phyloP scores from a whole-genome alignment of 1,140 invertebrate species.

The Mya arenaria region DNA sequence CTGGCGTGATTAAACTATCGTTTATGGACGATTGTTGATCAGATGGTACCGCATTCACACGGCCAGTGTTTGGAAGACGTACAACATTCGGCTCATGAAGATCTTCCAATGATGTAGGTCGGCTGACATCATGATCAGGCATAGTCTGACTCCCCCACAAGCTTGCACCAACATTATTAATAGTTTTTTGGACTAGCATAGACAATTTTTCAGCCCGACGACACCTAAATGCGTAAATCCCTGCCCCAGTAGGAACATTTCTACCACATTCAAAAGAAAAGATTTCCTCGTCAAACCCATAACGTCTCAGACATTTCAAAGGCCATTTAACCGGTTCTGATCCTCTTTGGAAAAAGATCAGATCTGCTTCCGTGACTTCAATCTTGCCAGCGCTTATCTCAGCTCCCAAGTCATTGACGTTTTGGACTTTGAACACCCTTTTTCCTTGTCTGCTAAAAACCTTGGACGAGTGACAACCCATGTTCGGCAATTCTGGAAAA shows the following conservation, averaged over 20 bases:
- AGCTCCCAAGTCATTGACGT: slow-evolving; percentile 75
- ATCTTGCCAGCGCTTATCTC: slow-evolving; percentile 89
- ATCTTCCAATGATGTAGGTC: slow-evolving; percentile 51
- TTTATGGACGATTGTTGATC: slow-evolving; percentile 67
- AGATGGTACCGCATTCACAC: slow-evolving; percentile 24
- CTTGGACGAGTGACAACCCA: slow-evolving; percentile 65
- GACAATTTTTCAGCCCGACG: slow-evolving; percentile 93
- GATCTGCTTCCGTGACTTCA: slow-evolving; percentile 92
- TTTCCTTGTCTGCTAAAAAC: slow-evolving; percentile 42
- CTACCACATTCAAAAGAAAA: slow-evolving; percentile 98
- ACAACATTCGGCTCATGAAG: slow-evolving; percentile 33
- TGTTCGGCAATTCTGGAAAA: slow-evolving; percentile 20
- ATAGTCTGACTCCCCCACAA: slow-evolving; percentile 57
- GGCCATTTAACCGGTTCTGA: slow-evolving; percentile 92
- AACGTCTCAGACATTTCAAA: slow-evolving; percentile 92
- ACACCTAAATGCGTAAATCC: slow-evolving; percentile 97
- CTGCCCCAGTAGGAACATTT: slow-evolving; percentile 94
- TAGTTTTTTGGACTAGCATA: slow-evolving; percentile 92
- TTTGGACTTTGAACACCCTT: slow-evolving; percentile 71
- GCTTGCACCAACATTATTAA: slow-evolving; percentile 84
- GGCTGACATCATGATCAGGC: slow-evolving; percentile 12
- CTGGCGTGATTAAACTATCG: slow-evolving; percentile 28
- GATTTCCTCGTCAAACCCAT: slow-evolving; percentile 94
- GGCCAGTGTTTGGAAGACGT: slow-evolving; percentile 12
- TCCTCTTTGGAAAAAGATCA: slow-evolving; percentile 90